Percentiles rank a stretch among this genome's conserved stretches.
These are phyloP conservation scores for Blennius ocellaris DNA, from an alignment of 2,113 vertebrate species.

Conservation along the genomic window DNA sequence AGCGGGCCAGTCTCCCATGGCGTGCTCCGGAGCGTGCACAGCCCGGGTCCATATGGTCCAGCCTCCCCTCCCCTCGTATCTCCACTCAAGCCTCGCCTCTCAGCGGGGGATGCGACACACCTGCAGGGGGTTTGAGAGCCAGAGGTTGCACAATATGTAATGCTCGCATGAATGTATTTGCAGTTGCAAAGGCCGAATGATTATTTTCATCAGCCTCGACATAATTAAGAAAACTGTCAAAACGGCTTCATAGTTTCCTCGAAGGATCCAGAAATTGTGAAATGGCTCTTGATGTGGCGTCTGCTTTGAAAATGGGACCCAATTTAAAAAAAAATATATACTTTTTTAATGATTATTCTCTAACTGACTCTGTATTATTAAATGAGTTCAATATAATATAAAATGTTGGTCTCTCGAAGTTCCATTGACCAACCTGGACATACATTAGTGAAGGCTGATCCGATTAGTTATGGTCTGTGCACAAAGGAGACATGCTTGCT, in stretches of 20 bases:
- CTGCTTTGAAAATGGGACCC: too few species aligned
- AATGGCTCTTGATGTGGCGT: too few species aligned
- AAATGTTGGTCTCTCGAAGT: too few species aligned
- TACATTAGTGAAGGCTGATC: too few species aligned
- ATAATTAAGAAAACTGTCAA: neutral
- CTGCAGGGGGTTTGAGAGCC: constrained; percentile 1
- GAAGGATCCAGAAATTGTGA: neutral
- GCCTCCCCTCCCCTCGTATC: neutral
- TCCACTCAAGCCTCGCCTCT: neutral
- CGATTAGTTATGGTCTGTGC: too few species aligned
- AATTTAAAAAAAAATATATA: too few species aligned
- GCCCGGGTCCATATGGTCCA: constrained; percentile 23
- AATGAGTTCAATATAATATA: too few species aligned
- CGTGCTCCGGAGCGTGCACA: neutral
- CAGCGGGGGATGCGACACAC: constrained; percentile 34
- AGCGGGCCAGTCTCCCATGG: neutral
- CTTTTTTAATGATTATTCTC: too few species aligned
- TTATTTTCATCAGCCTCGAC: neutral
- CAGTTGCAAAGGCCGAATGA: neutral
- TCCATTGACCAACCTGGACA: too few species aligned
- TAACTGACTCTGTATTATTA: too few species aligned
- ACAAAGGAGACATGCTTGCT: too few species aligned
- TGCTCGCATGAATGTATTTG: neutral
- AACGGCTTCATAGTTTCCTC: neutral
- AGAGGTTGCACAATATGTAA: neutral